Evolutionary conservation across 2,113 vertebrate genomes (phyloP), one percentile per base, ranked within the genome.

Genomic region (Callospermophilus lateralis): DNA sequence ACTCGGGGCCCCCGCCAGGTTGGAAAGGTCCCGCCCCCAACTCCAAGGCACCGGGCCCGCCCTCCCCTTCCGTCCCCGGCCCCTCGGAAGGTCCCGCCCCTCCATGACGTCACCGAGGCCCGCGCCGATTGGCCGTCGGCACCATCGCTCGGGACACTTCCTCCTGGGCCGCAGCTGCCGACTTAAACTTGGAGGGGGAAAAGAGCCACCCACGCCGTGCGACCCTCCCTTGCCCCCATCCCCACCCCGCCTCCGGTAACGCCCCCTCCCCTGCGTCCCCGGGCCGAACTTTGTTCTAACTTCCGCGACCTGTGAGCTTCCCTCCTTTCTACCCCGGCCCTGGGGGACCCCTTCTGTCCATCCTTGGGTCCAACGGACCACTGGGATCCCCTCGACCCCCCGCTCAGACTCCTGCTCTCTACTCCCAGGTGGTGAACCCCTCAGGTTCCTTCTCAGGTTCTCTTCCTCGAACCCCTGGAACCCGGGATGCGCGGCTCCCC

Each of bases 71-170:
- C 97, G 96, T 73, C 96, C 95, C 85, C 12, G 39, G 68, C 55
- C 92, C 89, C 93, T 15, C 10, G 15, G 0, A n/a, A 22, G n/a
- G 84, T 20, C 6, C 96, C 97, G 55, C 97, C 97, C 16, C 20
- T 32, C 26, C 0, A 0, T 85, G 93, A 92, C 97, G 97, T 97
- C 97, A 96, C 81, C 96, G 7, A 32, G 32, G 5, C 61, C 28
- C 13, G 63, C 63, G 76, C 34, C 73, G 89, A 98, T 98, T 98
- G 98, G 98, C 88, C 10, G 39, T 4, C 51, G 2, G 76, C 20
- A 45, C 76, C 55, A 87, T 96, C 97, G 92, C 94, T 98, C 96
- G 16, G 3, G 39, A 97, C 92, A 98, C 98, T 98, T 98, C 98
- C 98, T 98, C 37, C 95, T 97, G 95, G 88, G 96, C 88, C 92